These are phyloP conservation scores for Cantharis rufa DNA, from an alignment of 2,888 invertebrate species.

Conservation along the genomic window DNA sequence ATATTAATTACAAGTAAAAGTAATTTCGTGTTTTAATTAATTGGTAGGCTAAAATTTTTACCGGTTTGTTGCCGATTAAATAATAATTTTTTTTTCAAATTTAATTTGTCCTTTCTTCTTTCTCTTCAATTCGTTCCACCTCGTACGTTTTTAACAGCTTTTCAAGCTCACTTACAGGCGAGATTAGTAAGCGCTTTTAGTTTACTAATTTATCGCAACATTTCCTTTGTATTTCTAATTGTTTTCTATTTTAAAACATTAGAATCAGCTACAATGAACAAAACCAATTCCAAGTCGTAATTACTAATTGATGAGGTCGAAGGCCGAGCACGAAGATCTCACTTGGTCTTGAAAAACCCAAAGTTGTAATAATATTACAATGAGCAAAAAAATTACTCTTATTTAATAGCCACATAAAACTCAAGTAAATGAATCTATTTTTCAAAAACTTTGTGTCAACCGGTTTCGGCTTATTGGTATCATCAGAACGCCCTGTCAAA, in stretches of 20 bases:
- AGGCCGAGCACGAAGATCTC: too few species aligned
- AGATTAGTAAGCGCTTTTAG: background rate
- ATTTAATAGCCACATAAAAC: too few species aligned
- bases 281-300: too few species aligned
- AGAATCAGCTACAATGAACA: too few species aligned
- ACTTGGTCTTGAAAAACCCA: too few species aligned
- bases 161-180: background rate
- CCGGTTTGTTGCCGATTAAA: background rate
- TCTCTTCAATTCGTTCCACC: background rate
- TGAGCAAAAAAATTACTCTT: too few species aligned
- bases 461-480: too few species aligned
- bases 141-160: background rate
- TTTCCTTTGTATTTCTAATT: background rate
- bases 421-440: too few species aligned
- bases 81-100: background rate
- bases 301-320: too few species aligned
- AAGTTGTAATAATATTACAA: too few species aligned
- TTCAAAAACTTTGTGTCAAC: too few species aligned
- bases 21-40: background rate
- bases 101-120: background rate
- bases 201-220: background rate
- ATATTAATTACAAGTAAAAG: background rate
- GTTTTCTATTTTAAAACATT: background rate
- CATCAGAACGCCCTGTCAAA: too few species aligned
- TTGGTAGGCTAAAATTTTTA: background rate